Evolutionary conservation across 2,888 invertebrate species (phyloP).

Genomic region (Physocephala rufipes): DNA sequence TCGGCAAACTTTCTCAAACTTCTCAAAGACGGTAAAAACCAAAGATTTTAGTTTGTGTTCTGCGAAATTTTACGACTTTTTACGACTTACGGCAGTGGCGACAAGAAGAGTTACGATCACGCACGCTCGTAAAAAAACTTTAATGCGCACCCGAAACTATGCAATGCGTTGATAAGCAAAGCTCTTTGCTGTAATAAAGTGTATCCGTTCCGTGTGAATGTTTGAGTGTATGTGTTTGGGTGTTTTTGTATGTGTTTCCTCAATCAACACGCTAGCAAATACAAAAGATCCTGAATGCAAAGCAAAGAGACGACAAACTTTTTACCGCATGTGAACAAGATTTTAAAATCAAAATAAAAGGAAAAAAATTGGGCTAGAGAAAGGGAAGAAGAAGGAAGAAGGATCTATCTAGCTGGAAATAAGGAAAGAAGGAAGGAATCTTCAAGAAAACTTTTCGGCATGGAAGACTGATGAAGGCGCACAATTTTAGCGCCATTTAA

Average conservation of each 20-base stretch:
- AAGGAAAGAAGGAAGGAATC: neutral
- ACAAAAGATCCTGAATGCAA: neutral
- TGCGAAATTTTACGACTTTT: constrained; percentile 9
- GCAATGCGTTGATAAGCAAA: constrained; percentile 29
- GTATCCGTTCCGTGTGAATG: neutral
- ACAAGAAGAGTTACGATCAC: constrained; percentile 25
- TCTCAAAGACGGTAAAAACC: neutral
- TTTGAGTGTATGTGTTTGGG: neutral
- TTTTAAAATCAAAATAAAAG: neutral
- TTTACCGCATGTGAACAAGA: constrained; percentile 3
- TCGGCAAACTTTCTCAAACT: neutral
- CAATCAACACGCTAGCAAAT: too few species aligned
- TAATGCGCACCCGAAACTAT: constrained; percentile 23
- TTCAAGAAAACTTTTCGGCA: constrained; percentile 7
- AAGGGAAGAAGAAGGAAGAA: neutral
- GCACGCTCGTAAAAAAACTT: constrained; percentile 20
- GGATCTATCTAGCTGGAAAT: too few species aligned
- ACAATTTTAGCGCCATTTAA: constrained; percentile 16
- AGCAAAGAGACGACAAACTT: constrained; percentile 4
- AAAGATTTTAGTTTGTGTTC: neutral
- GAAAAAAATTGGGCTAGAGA: neutral
- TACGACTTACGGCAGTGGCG: constrained; percentile 7
- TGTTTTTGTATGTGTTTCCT: too few species aligned
- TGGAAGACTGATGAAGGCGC: neutral
- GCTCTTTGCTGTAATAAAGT: neutral